Evolutionary conservation across 2,888 invertebrate genomes (phyloP).

Genomic region (Cecidostiba fungosa): DNA sequence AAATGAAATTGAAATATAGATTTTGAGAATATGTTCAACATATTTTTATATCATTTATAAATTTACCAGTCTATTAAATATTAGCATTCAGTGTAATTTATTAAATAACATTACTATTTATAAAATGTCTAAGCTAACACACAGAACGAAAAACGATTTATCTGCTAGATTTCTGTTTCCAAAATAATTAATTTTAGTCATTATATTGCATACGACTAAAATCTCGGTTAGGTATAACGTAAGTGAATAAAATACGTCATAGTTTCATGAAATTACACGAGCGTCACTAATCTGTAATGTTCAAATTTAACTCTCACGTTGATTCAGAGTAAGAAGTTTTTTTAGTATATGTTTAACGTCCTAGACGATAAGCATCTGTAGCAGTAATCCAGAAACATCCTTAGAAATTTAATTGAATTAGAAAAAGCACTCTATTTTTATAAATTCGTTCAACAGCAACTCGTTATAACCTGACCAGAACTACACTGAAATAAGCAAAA

Average conservation of each 20-base stretch:
- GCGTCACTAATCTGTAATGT: background rate
- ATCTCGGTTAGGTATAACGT: background rate
- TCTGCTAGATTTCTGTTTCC: too few species aligned
- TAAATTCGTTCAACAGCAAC: background rate
- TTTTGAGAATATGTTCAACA: too few species aligned
- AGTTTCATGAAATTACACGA: background rate
- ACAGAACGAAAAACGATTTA: too few species aligned
- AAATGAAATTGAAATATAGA: too few species aligned
- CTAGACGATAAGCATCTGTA: background rate
- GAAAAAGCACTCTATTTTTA: background rate
- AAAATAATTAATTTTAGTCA: too few species aligned
- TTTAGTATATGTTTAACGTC: background rate
- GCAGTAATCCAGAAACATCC: background rate
- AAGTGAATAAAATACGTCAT: background rate
- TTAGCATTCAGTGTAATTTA: too few species aligned
- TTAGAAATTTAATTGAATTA: background rate
- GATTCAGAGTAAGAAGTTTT: background rate
- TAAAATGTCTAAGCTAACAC: too few species aligned
- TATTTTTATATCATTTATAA: too few species aligned
- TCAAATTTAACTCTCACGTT: background rate
- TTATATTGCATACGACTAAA: too few species aligned
- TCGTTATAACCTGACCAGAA: background rate
- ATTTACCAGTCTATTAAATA: too few species aligned
- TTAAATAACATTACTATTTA: too few species aligned
- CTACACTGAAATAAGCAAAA: background rate